Base-by-base conservation (phyloP, 2,797 vertebrate species). In the Apogon talboti region DNA sequence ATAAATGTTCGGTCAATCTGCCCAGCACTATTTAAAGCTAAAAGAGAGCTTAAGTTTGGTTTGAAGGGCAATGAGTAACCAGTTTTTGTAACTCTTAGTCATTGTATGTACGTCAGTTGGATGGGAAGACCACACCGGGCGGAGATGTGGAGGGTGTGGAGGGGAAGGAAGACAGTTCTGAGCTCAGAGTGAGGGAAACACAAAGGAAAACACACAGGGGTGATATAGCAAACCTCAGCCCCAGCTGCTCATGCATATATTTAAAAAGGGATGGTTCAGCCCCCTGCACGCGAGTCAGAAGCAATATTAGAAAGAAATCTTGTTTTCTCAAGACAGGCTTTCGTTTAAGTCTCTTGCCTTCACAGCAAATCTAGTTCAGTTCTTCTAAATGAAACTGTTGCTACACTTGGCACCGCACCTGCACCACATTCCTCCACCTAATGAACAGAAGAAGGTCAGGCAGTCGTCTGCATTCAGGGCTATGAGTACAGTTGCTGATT, bases 151-250 rank as follows among this genome's bases (percentile, higher is more conserved):
- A 81, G 84, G 83, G 72, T 71, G 79, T 75, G 86, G 62, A 82
- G 43, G 74, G 76, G 78, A 89, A 87, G 87, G 81, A 89, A 90
- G 71, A 74, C 55, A 53, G 63, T 64, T 61, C 65, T 30, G 55
- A 55, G 72, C 59, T 43, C 21, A 40, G 69, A 57, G 61, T 57
- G 54, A 66, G 30, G 60, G 68, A 72, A 48, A 80, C 64, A 78
- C 82, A 86, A 79, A 87, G 76, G 68, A 59, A 87, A 85, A 80
- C 56, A 78, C 24, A 46, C 33, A 64, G 52, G 54, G 63, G 58
- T 44, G 51, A 66, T 74, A 49, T 10, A 57, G 51, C 44, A 49
- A 40, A 11, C 0, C 11, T 28, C 44, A n/a, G 21, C 66, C 52
- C 66, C 49, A 42, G 45, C 61, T 54, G 24, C 15, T 9, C 14